phyloP scores from a whole-genome alignment of 2,797 vertebrate species.

The Hipposideros larvatus region DNA sequence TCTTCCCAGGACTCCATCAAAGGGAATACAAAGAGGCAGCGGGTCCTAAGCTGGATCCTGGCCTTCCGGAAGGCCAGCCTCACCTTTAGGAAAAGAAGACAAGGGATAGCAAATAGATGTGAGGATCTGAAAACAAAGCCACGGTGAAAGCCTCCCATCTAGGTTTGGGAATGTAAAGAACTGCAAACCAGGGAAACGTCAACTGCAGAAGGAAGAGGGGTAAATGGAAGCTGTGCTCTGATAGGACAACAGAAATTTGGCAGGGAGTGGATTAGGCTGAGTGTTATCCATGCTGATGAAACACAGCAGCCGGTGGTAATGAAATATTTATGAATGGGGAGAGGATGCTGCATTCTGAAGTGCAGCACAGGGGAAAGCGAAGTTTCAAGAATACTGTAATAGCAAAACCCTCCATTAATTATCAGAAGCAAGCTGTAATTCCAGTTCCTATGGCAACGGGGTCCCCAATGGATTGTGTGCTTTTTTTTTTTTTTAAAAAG shows the following conservation, averaged over 20 bases:
- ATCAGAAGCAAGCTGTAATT: conserved; percentile 89
- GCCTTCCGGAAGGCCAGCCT: fast-evolving
- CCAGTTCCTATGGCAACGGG: conserved; percentile 91
- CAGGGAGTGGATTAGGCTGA: conserved; percentile 83
- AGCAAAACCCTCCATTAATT: conserved; percentile 92
- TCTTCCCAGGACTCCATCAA: neutral
- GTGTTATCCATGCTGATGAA: conserved; percentile 86
- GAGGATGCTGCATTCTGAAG: conserved; percentile 90
- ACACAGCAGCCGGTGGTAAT: conserved; percentile 88
- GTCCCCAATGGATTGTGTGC: conserved; percentile 88
- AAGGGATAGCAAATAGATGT: neutral
- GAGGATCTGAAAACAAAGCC: neutral
- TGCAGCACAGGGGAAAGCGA: conserved; percentile 88
- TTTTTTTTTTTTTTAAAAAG: conserved; percentile 52
- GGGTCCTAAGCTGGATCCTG: neutral
- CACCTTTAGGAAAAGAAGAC: neutral
- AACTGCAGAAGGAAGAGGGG: conserved; percentile 70
- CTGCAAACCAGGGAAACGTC: conserved; percentile 48
- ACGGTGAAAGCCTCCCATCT: fast-evolving
- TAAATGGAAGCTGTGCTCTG: conserved; percentile 77
- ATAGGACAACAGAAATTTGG: conserved; percentile 81
- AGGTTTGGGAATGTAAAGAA: neutral
- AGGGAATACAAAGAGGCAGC: neutral
- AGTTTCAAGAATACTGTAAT: conserved; percentile 90
- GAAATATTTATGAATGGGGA: conserved; percentile 94